Evolutionary conservation across 2,113 vertebrate species (phyloP), one percentile per base, ranked within the genome.

Genomic region (Labeo rohita): DNA sequence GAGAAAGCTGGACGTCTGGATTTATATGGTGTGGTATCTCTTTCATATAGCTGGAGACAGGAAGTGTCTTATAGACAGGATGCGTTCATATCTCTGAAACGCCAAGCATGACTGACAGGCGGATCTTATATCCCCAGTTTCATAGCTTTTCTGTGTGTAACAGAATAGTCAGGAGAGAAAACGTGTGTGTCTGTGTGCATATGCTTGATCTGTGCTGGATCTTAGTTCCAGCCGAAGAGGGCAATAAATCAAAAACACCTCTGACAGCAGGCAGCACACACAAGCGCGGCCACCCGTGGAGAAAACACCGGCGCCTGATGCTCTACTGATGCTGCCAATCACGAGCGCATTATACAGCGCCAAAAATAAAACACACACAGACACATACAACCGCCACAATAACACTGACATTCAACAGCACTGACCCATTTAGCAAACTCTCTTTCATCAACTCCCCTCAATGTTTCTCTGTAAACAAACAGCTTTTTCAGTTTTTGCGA

Each of bases 171-270:
- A 7, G 50, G 80, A 82, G 65, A 50, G 4, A 13, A 18, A 34
- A 50, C 8, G 13, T 65, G 79, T 15, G 43, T 18, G 79, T 81
- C 21, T 18, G n/a, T 6, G 59, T 82, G 63, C 63, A 39, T 70
- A 68, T 50, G 63, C 61, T 82, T 52, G 80, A 82, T 82, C 63
- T 68, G n/a, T 52, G 47, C 47, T 82, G 28, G 80, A 49, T 82
- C 63, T 68, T 50, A 28, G 43, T 39, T 23, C 21, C 7, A 80
- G n/a, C 77, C 79, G 15, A 81, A 82, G 80, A 66, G 23, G 15
- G 6, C 65, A 18, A 82, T 52, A 70, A 82, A 82, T 70, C 63
- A 82, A 52, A 77, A 36, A 77, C 72, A 28, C 72, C 45, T 49
- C 39, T 43, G 56, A 81, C 79, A 49, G 6, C 7, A 63, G n/a